Conservation (phyloP, 2,113 vertebrate genomes). For the Ptychochromis oligacanthus region DNA sequence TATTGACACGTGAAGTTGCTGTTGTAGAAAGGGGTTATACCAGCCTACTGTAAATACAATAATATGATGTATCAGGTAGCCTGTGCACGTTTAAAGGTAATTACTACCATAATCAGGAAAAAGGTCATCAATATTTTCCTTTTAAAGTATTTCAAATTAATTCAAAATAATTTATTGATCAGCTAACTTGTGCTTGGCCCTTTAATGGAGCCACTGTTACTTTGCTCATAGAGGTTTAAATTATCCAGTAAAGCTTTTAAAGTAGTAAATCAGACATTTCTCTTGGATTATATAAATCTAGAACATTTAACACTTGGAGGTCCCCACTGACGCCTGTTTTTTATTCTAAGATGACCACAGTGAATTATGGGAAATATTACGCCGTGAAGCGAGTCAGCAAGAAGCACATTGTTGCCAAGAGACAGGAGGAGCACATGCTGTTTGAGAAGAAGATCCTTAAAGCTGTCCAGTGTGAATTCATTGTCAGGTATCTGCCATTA, state of each 20-base stretch:
- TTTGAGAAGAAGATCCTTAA: slow-evolving; percentile 83
- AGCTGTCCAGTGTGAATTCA: slow-evolving; percentile 76
- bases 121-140: not conserved
- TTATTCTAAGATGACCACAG: slow-evolving; percentile 72
- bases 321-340: not conserved
- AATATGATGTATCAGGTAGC: not conserved
- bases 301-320: not conserved
- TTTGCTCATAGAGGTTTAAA: too few relatives aligned
- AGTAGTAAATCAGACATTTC: too few relatives aligned
- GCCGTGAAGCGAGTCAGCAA: slow-evolving; percentile 84
- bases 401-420: slow-evolving; percentile 79
- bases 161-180: not conserved
- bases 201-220: too few relatives aligned
- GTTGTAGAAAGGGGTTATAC: not conserved
- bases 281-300: too few relatives aligned
- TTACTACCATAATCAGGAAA: not conserved
- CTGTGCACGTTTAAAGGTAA: not conserved
- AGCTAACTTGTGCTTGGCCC: not conserved
- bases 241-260: too few relatives aligned
- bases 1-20: not conserved
- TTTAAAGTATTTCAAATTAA: too few relatives aligned
- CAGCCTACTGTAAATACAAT: not conserved
- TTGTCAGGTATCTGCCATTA: slow-evolving; percentile 73
- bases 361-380: slow-evolving; percentile 77
- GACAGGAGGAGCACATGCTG: slow-evolving; percentile 81